Evolutionary conservation across 2,888 invertebrate species (phyloP), one percentile per base, ranked within the genome.

Genomic region (Lasioglossum villosulum): DNA sequence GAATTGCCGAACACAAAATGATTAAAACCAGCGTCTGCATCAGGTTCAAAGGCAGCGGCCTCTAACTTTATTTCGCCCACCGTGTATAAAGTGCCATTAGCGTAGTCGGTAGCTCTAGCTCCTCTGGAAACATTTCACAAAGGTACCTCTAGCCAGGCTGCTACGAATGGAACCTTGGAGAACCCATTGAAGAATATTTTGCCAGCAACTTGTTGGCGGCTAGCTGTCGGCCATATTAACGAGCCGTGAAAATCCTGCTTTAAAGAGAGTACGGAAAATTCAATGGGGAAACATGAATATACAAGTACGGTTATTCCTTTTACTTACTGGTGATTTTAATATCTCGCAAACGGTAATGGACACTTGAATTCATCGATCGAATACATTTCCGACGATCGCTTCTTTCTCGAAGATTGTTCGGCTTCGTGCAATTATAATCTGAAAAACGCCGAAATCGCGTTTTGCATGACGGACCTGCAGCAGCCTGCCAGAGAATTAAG

Each of bases 401-500:
- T 37, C 6, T 23, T 12, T 27, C 63, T 14, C 30, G 30, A 45
- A 10, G 30, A 48, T 70, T 45, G 59, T 42, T 72, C 34, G 42
- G 45, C 23, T 59, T 34, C n/a, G 30, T 8, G 68, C 19, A 80
- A 74, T 80, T 37, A 45, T 45, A 30, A 23, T 63, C 5, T 42
- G 12, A 34, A 45, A 8, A 52, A 73, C 48, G 14, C 42, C 45
- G 34, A 80, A 75, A 83, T 71, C 63, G 12, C 37, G 68, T 66
- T n/a, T 42, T n/a, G 12, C 42, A 42, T 19, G 63, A 39, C 23
- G 71, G 10, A 27, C 0, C 56, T 39, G 34, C n/a, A 39, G 27
- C 39, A 30, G n/a, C n/a, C 75, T 3, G 59, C 0, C 16, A 3
- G 19, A 34, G 66, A 73, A 73, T 83, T 72, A 77, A 81, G 75